Evolutionary conservation across 2,888 invertebrate species (phyloP).

Genomic region (Calliopum simillimum): DNA sequence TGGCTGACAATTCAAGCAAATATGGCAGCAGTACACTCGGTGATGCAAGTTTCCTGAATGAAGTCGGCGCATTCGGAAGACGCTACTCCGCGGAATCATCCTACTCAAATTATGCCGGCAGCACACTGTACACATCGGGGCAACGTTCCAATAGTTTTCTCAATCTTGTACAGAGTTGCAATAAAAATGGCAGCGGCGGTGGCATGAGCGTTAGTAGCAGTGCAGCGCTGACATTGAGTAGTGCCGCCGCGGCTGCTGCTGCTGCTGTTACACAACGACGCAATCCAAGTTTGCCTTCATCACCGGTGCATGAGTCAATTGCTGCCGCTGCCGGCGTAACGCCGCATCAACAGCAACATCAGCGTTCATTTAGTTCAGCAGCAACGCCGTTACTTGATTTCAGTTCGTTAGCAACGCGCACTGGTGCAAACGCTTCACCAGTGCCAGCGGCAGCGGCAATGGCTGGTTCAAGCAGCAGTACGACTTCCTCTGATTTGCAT

Average conservation of each 20-base stretch:
- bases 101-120: slow-evolving; percentile 60
- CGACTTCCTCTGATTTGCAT: slow-evolving; percentile 38
- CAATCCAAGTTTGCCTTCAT: slow-evolving; percentile 75
- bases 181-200: slow-evolving; percentile 47
- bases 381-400: slow-evolving; percentile 65
- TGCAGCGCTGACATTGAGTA: slow-evolving; percentile 20
- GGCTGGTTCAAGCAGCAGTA: slow-evolving; percentile 38
- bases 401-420: slow-evolving; percentile 56
- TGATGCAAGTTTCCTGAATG: slow-evolving; percentile 73
- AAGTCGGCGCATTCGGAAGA: slow-evolving; percentile 64
- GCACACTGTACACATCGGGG: slow-evolving; percentile 54
- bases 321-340: too few relatives aligned
- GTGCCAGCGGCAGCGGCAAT: slow-evolving; percentile 53
- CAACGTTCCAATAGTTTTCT: slow-evolving; percentile 77
- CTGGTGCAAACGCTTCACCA: slow-evolving; percentile 49
- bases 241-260: slow-evolving; percentile 38
- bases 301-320: slow-evolving; percentile 70
- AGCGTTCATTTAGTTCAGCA: slow-evolving; percentile 64
- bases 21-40: slow-evolving; percentile 78
- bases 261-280: slow-evolving; percentile 56
- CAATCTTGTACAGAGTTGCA: slow-evolving; percentile 71
- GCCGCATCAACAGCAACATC: slow-evolving; percentile 53
- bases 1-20: slow-evolving; percentile 73
- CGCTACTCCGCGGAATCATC: slow-evolving; percentile 70
- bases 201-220: slow-evolving; percentile 12